phyloP scores from a whole-genome alignment of 2,113 vertebrate genomes.

The Pangasianodon gigas region DNA sequence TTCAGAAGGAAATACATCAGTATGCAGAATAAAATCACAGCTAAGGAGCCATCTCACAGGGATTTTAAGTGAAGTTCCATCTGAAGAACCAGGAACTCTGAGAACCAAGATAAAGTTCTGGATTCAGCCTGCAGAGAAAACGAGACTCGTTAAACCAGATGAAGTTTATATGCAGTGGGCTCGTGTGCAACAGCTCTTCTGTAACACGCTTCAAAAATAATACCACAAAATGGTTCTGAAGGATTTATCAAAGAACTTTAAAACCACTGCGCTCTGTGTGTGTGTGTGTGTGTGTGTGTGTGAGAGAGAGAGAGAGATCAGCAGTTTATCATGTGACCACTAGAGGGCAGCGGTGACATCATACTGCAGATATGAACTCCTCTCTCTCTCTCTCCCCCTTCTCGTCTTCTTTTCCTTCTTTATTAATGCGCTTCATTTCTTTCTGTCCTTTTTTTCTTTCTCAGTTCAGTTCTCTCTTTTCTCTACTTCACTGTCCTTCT shows the following conservation, averaged over 20 bases:
- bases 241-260: background rate
- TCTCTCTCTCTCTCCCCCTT: background rate
- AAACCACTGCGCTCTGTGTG: background rate
- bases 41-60: background rate
- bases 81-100: background rate
- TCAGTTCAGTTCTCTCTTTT: background rate
- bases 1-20: background rate
- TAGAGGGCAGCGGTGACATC: conserved; percentile 35
- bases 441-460: background rate
- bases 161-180: no score
- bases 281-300: background rate
- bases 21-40: background rate
- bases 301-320: background rate
- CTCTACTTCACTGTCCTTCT: no score
- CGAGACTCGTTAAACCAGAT: no score
- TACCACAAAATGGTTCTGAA: no score
- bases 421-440: background rate
- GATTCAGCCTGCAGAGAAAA: background rate
- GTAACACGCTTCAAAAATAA: no score
- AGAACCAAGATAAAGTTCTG: background rate
- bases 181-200: no score
- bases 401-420: background rate
- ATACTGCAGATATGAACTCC: conserved; percentile 14
- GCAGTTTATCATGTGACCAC: conserved; percentile 9
- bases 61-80: background rate